Base-by-base conservation (phyloP, 2,797 vertebrate species). In the Pangasius sanitwongsei region DNA sequence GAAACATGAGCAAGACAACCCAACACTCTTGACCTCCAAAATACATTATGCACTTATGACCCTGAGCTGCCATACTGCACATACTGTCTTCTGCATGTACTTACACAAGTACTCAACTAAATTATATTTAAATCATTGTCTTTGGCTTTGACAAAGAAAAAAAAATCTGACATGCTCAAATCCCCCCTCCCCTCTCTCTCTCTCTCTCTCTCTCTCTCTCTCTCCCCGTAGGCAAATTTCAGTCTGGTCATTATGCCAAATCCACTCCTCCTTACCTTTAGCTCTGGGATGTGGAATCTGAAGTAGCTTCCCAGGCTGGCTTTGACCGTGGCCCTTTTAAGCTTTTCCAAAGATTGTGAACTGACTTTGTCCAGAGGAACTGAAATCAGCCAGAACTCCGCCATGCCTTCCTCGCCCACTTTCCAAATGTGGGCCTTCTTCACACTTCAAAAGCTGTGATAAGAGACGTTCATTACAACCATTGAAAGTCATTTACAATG, bases 311-410 rank as follows among this genome's bases (percentile, higher is more conserved):
- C 97, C 89, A 97, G 93, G 91, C 96, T 96, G 89, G 96, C 96
- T 95, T 98, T 99, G 92, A 95, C 94, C 2, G 97, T 96, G 50
- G 95, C 96, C 0, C 85, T 95, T 86, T 97, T 97, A 92, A 99
- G 97, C 91, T 97, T 97, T 87, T 99, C 98, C 92, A 98, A 93
- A 1, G 97, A 97, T 91, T 96, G 95, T 57, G 96, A 91, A 91
- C 97, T 99, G 88, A 96, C 95, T 94, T 98, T 97, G 94, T 99
- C 98, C 87, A 98, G 95, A 0, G 98, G 98, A 84, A 98, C 97
- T 13, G 98, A 98, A 94, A 99, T 98, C 89, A 99, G 92, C 98
- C 97, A 99, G 92, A 98, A 96, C 92, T 99, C 98, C 0, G 96
- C 96, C 97, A 98, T 99, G 94, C 95, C 89, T 91, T 77, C 59